Evolutionary conservation across 2,797 vertebrate species (phyloP).

Genomic region (Acanthornis magna): DNA sequence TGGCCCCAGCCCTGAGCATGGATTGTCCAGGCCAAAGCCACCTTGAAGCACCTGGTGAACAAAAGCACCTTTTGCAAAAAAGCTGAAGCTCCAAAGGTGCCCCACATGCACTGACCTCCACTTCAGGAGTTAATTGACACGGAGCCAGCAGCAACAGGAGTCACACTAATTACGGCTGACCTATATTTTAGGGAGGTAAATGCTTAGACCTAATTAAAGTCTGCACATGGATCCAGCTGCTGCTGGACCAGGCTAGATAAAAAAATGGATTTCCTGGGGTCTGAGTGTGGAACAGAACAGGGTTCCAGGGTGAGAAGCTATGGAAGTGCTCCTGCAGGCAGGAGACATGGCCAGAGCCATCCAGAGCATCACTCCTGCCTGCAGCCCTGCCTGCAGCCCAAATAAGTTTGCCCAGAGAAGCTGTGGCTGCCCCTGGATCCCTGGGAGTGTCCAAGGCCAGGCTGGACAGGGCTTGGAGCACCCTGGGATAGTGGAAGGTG

Average conservation of each 20-base stretch:
- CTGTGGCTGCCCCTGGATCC: not conserved
- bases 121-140: slow-evolving; percentile 46
- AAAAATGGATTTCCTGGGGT: not conserved
- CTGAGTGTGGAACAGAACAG: not conserved
- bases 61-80: too few relatives aligned
- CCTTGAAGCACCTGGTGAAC: not conserved
- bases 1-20: accelerated
- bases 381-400: not conserved
- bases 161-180: slow-evolving; percentile 23
- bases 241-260: not conserved
- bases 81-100: not conserved
- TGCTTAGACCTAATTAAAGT: not conserved
- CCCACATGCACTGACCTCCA: not conserved
- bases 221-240: not conserved
- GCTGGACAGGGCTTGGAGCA: accelerated
- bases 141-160: not conserved
- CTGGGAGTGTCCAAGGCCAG: not conserved
- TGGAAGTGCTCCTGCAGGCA: not conserved
- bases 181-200: not conserved
- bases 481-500: accelerated
- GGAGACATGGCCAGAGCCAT: not conserved
- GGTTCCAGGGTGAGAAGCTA: not conserved
- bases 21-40: not conserved
- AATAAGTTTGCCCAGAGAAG: not conserved
- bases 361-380: not conserved